Evolutionary conservation across 2,888 invertebrate species (phyloP).

Genomic region (Drosophila affinis): DNA sequence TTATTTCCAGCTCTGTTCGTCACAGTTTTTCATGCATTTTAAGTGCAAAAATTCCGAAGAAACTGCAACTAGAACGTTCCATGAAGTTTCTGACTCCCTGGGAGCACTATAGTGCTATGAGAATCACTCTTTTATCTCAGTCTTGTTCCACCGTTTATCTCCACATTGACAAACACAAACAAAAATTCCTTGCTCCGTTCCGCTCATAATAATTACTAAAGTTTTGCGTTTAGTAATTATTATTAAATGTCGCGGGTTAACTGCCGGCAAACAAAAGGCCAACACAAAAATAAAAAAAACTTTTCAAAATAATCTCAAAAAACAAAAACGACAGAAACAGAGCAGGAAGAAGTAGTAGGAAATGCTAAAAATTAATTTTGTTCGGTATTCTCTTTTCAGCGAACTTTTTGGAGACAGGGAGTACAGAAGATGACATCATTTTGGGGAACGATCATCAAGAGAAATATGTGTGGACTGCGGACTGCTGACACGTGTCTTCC

Average conservation of each 20-base stretch:
- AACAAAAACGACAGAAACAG: conserved; percentile 12
- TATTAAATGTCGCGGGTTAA: conserved; percentile 41
- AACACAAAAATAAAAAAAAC: conserved; percentile 1
- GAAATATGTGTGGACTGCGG: conserved; percentile 2
- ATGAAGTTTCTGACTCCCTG: not conserved
- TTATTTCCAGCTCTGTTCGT: not conserved
- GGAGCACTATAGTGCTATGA: too few species aligned
- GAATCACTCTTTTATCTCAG: conserved; percentile 11
- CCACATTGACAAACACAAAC: conserved; percentile 36
- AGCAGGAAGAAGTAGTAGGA: conserved; percentile 10
- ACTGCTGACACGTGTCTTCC: conserved; percentile 34
- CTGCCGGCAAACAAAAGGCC: conserved; percentile 30
- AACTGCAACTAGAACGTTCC: not conserved
- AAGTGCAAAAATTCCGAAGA: not conserved
- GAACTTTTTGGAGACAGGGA: conserved; percentile 19
- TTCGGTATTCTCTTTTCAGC: conserved; percentile 11
- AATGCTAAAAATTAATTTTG: conserved; percentile 29
- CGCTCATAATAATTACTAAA: conserved; percentile 21
- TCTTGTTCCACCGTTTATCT: conserved; percentile 20
- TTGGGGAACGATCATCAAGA: conserved; percentile 21
- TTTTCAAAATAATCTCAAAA: conserved; percentile 25
- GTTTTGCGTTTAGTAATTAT: conserved; percentile 41
- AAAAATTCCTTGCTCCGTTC: conserved; percentile 10
- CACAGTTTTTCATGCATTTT: not conserved
- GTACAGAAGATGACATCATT: conserved; percentile 29